Base-by-base conservation (phyloP, 2,797 vertebrate species). In the Channa striata region DNA sequence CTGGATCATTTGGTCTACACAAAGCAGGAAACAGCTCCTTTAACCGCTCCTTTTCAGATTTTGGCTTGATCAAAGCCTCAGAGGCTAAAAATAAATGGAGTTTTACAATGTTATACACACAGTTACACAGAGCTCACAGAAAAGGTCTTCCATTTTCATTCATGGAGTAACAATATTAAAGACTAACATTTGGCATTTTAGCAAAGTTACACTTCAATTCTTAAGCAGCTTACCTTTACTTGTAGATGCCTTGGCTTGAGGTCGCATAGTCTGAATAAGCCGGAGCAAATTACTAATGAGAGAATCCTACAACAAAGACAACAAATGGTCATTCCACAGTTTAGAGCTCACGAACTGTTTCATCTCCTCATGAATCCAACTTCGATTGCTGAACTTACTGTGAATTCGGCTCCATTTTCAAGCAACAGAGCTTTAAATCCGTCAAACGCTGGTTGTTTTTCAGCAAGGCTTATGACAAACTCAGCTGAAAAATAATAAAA, bases 371-470 rank as follows among this genome's bases (percentile, higher is more conserved):
- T 0, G 2, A 1, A 10, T 13, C 11, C 1, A 49, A 12, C 8
- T 11, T 33, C 16, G 0, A 2, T 0, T 1, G 1, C 4, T 11
- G 1, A 37, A 74, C 96, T 92, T 89, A 99, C 98, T 0, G 96
- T 96, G 85, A 99, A 99, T 80, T 99, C 98, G 0, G 97, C 98
- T n/a, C 97, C 98, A 93, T 99, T 99, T 90, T 98, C 95, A 0
- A 93, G 37, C 14, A 99, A 82, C n/a, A 95, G 90, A 2, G 87
- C 74, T 78, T 98, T 99, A 44, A 99, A 99, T 0, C 91, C 88
- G 11, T 99, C 98, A 82, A 98, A 98, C 0, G 93, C 85, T 0
- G 93, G 92, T 23, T 97, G 92, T 68, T 96, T 98, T 75, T 99
- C 98, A 1, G 98, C 97, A 0, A 99, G 95, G 59, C 78, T 95